phyloP scores from a whole-genome alignment of 64 coral and sea anemone genomes.

The Pocillopora verrucosa region DNA sequence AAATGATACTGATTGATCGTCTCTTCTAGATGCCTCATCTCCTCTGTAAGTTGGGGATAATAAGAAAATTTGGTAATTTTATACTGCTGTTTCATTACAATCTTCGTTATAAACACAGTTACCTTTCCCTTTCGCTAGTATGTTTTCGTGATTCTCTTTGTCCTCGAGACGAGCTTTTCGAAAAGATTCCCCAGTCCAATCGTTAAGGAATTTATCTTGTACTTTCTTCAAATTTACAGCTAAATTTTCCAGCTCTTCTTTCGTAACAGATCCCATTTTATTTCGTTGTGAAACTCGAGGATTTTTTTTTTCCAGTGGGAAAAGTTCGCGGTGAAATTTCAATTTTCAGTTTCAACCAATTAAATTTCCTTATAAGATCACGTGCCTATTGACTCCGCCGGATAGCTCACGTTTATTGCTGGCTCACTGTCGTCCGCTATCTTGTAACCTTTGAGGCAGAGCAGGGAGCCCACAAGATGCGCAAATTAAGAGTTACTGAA shows the following conservation, averaged over 20 bases:
- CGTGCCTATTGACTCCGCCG: neutral
- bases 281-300: neutral
- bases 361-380: neutral
- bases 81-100: neutral
- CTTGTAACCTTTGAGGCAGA: too few relatives aligned
- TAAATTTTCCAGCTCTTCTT: constrained; percentile 49
- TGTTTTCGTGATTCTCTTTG: constrained; percentile 20
- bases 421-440: too few relatives aligned
- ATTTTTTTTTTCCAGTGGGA: neutral
- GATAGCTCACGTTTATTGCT: too few relatives aligned
- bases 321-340: constrained; percentile 25
- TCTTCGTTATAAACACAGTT: neutral
- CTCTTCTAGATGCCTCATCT: constrained; percentile 48
- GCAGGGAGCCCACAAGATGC: too few relatives aligned
- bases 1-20: constrained; percentile 26
- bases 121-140: constrained; percentile 29
- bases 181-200: constrained; percentile 43
- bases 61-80: neutral
- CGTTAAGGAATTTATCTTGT: constrained; percentile 46
- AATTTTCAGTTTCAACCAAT: constrained; percentile 17
- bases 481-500: neutral
- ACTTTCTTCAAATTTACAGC: constrained; percentile 39
- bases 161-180: constrained; percentile 4
- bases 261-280: constrained; percentile 25
- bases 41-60: constrained; percentile 4